Evolutionary conservation across 2,797 vertebrate genomes (phyloP), one percentile per base, ranked within the genome.

Genomic region (Pygocentrus nattereri): DNA sequence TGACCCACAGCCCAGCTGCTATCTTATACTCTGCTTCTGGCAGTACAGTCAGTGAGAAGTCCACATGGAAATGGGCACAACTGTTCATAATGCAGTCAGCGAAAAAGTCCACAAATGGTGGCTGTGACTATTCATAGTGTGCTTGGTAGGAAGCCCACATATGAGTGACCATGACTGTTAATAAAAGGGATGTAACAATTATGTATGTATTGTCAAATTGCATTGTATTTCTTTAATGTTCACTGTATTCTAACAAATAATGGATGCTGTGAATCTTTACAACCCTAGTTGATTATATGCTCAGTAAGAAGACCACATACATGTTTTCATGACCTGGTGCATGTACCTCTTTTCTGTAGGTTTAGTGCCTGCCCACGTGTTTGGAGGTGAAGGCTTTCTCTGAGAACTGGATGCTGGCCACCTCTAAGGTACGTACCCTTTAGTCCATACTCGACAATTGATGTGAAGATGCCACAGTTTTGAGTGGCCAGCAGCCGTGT

Each of bases 281-380:
- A 44, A 41, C 2, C 12, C 12, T 44, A 11, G 1, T 44, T 44
- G 44, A 10, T 44, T 44, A 44, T 11, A 12, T 8, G 1, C 34
- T 13, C 58, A 27, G 4, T 25, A 58, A 23, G 21, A 25, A 25
- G 5, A 64, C 59, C 15, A 13, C 58, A 27, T 15, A 8, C 19
- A 31, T 7, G 5, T 47, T 23, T 5, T 11, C 16, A 0, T 73
- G 31, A 54, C 47, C 25, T 49, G 71, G 62, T 79, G 30, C 44
- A 25, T 52, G 15, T 38, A 8, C n/a, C 0, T 65, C 23, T 70
- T 41, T 54, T 72, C 74, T 80, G 75, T 80, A 82, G 82, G 69
- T 68, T 67, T 72, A 62, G 70, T 81, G 71, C 56, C 78, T 70
- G 62, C 34, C 31, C 31, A 16, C 58, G 18, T 77, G 25, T 62